Evolutionary conservation across 2,888 invertebrate genomes (phyloP), one percentile per base, ranked within the genome.

Genomic region (Microctonus brassicae): DNA sequence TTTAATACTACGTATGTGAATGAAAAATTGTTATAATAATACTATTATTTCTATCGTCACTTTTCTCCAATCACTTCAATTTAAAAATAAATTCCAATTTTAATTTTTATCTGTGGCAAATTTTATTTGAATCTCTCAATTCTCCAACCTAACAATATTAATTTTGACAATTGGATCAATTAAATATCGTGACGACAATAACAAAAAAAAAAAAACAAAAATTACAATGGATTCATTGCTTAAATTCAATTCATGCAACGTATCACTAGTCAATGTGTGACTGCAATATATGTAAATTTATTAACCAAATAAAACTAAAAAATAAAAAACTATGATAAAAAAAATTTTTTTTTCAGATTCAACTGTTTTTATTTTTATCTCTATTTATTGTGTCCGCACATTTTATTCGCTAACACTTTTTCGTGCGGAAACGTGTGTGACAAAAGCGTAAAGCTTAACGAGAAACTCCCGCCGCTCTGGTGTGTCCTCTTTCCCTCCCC

Each of bases 221-320:
- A 24, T 22, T 22, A 17, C 36, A 6, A 55, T 9, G 26, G 29
- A 64, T 34, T 55, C 13, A 13, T 36, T 47, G 11, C 24, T 42
- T 4, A 22, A 70, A 65, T 70, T 70, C 47, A 20, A 70, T 70
- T 70, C 42, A 65, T 65, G 52, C 64, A 5, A 60, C 22, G 64
- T 58, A 60, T 60, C 20, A 9, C n/a, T 47, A 4, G 33, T 22
- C 26, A 22, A 60, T 53, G 52, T 29, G 64, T 60, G 65, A 65
- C 64, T 62, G 47, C 34, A 65, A 65, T 65, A 60, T 61, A 70
- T 60, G 58, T 52, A 36, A 65, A 65, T 70, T 64, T 58, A 20
- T 53, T 29, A 34, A 42, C 29, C 13, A 65, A 53, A 39, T 13
- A 13, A 36, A 36, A 3, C 11, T 5, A 6, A 42, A n/a, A 2